Base-by-base conservation (phyloP, 2,797 vertebrate species). In the Melanotaenia maccullochi region DNA sequence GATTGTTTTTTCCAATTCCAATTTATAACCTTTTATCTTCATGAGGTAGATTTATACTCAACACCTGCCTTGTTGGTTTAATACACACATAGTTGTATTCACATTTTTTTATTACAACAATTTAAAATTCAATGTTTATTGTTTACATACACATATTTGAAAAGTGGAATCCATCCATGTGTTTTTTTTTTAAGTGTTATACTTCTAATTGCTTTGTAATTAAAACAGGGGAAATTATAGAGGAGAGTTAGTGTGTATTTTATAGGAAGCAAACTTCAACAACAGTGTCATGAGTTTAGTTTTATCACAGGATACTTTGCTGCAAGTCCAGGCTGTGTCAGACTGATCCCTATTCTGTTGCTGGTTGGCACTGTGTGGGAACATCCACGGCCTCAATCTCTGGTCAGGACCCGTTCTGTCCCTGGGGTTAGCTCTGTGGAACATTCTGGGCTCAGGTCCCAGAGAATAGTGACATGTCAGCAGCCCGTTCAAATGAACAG, bases 381-480 rank as follows among this genome's bases (percentile, higher is more conserved):
- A 70, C 78, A 35, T 69, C 79, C 69, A 52, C 75, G 58, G 79
- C 74, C 75, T 79, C 60, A 59, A 82, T 73, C 79, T 58, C 49
- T 52, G 73, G 79, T 83, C 89, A 70, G 87, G 75, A 91, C 87
- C 87, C 44, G 40, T 65, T 73, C 83, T 89, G 90, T 89, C 90
- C 87, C 90, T 82, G 85, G 93, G 92, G 91, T 93, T 94, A 79
- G 90, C 85, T 73, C 90, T 81, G 87, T 93, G 89, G 94, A 95
- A 94, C 93, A 83, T 94, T 95, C 93, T 94, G 93, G 94, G 93
- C 93, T 92, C 82, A 71, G 87, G 92, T 93, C 93, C 94, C 92
- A 93, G 88, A 87, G 86, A 94, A 95, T 93, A 94, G 88, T 95
- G 94, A 91, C 92, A 89, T 93, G 94, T 95, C 95, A 95, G 94